A percentile compares a stretch with the other conserved stretches of the same genome.
Evolutionary conservation across 1,140 invertebrate species (phyloP).

Genomic region (Archivesica marissinica): DNA sequence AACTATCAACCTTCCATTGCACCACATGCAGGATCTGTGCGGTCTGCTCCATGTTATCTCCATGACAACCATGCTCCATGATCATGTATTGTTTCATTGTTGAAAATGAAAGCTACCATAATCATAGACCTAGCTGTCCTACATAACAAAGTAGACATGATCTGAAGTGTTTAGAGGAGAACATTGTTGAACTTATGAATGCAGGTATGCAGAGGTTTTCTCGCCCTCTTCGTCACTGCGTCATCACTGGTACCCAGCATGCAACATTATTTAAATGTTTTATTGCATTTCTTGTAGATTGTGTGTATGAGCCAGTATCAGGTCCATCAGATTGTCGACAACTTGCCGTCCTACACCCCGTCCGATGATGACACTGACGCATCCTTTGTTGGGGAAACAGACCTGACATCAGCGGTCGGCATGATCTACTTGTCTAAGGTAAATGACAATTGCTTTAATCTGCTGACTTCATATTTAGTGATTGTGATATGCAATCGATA

Average conservation of each 20-base stretch:
- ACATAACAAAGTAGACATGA: no score
- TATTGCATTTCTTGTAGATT: slow-evolving; percentile 40
- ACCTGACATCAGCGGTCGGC: slow-evolving; percentile 41
- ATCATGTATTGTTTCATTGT: no score
- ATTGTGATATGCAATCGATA: no score
- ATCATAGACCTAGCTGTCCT: no score
- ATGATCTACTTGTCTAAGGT: slow-evolving; percentile 66
- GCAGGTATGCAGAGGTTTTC: slow-evolving; percentile 66
- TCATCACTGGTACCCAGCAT: slow-evolving; percentile 60
- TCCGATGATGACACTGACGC: slow-evolving; percentile 52
- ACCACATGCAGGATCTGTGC: slow-evolving; percentile 24
- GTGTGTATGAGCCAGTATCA: slow-evolving; percentile 59
- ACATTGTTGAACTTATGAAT: slow-evolving; percentile 67
- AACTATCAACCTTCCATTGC: slow-evolving; percentile 27
- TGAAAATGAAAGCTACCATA: no score
- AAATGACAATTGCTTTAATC: neutral
- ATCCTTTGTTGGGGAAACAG: slow-evolving; percentile 27
- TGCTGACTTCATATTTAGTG: no score
- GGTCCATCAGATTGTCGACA: slow-evolving; percentile 51
- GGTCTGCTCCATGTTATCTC: slow-evolving; percentile 4
- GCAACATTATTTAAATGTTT: slow-evolving; percentile 8
- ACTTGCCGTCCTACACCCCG: slow-evolving; percentile 43
- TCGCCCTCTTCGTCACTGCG: slow-evolving; percentile 65
- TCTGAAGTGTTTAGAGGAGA: slow-evolving; percentile 51
- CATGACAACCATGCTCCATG: neutral